Conservation (phyloP, 2,113 vertebrate genomes). For the Murina feae region DNA sequence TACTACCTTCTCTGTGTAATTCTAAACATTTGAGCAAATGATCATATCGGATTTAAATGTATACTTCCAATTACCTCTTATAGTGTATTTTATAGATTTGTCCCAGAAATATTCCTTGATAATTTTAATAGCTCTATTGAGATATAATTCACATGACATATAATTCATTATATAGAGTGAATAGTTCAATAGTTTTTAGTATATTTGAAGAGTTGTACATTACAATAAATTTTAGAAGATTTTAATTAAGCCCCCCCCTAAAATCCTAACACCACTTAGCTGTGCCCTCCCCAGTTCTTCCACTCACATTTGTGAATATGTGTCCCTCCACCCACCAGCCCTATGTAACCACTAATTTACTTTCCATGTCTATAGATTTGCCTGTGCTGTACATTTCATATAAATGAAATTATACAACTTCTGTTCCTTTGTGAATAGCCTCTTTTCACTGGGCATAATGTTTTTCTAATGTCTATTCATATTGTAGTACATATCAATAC, state of each 20-base stretch:
- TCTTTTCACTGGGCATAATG: conserved; percentile 1
- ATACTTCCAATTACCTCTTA: neutral
- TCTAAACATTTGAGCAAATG: conserved; percentile 20
- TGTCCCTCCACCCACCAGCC: neutral
- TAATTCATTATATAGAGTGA: neutral
- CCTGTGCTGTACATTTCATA: neutral
- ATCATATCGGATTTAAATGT: conserved; percentile 25
- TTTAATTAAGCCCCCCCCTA: neutral
- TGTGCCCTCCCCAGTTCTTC: neutral
- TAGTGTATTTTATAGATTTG: conserved; percentile 35
- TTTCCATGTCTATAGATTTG: neutral
- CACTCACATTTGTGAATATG: neutral
- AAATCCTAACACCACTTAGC: neutral
- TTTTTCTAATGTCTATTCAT: neutral
- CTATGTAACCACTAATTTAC: neutral
- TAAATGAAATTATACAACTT: neutral
- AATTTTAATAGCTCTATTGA: conserved; percentile 15
- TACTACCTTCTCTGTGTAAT: neutral
- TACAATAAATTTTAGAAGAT: conserved; percentile 11
- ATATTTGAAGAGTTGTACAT: neutral
- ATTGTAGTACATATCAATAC: neutral
- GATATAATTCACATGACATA: conserved; percentile 16
- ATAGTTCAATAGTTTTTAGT: neutral
- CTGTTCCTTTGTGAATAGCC: neutral
- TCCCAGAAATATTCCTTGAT: conserved; percentile 5